Conservation (phyloP, 2,888 invertebrate genomes). For the Sturmia bella region DNA sequence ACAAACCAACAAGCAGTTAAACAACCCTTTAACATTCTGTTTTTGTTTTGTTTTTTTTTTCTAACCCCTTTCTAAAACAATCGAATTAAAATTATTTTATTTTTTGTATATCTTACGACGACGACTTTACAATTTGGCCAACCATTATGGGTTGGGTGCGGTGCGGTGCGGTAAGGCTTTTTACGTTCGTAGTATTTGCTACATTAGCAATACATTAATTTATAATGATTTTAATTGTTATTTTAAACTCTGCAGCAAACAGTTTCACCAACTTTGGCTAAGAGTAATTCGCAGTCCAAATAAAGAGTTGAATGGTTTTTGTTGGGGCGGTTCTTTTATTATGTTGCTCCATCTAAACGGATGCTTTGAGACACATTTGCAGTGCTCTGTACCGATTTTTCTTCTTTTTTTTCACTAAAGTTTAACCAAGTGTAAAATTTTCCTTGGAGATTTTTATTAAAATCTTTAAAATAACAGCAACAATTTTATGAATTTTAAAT, state of each 20-base stretch:
- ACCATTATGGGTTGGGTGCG: constrained; percentile 9
- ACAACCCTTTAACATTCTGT: constrained; percentile 47
- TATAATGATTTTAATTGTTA: constrained; percentile 71
- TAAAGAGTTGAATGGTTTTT: constrained; percentile 15
- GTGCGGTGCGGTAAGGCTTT: constrained; percentile 13
- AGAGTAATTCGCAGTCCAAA: constrained; percentile 33
- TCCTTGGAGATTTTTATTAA: constrained; percentile 35
- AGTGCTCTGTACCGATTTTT: constrained; percentile 16
- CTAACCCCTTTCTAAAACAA: constrained; percentile 23
- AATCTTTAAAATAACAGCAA: constrained; percentile 45
- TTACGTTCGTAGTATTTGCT: constrained; percentile 54
- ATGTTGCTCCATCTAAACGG: neutral
- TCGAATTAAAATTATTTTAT: constrained; percentile 35
- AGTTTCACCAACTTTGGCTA: constrained; percentile 49
- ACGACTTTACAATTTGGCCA: constrained; percentile 9
- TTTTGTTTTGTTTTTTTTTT: constrained; percentile 62
- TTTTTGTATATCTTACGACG: constrained; percentile 5
- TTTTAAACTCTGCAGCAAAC: constrained; percentile 48
- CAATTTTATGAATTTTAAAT: constrained; percentile 16
- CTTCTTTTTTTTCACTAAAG: constrained; percentile 68
- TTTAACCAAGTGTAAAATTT: constrained; percentile 79
- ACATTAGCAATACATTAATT: constrained; percentile 71
- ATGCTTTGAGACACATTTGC: constrained; percentile 52
- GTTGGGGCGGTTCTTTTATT: constrained; percentile 10
- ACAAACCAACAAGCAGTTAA: constrained; percentile 11